These are phyloP conservation scores for Catalaphyllia jardinei DNA, from an alignment of 64 coral and sea anemone species.

Conservation along the genomic window DNA sequence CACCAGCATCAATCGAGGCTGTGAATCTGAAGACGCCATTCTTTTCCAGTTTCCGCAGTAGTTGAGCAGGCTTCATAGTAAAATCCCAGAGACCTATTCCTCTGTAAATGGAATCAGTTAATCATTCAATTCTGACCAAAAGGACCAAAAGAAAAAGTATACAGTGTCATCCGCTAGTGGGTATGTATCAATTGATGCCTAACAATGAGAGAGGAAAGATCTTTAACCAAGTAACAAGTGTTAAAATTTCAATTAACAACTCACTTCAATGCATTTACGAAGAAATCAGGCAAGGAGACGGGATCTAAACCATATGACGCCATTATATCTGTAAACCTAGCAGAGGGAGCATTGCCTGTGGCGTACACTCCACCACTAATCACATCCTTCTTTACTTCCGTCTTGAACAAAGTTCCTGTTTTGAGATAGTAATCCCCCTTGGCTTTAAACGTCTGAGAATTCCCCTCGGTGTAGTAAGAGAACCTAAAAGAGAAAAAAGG, in stretches of 20 bases:
- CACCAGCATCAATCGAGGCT: slow-evolving; percentile 65
- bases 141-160: neutral
- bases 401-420: slow-evolving; percentile 61
- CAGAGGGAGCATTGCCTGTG: slow-evolving; percentile 42
- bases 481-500: slow-evolving; percentile 34
- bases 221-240: too few species aligned
- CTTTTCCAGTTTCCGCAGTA: slow-evolving; percentile 62
- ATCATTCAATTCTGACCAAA: neutral
- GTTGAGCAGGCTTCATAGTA: slow-evolving; percentile 58
- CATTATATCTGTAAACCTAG: slow-evolving; percentile 68
- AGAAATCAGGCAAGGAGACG: slow-evolving; percentile 41
- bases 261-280: slow-evolving; percentile 77
- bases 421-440: slow-evolving; percentile 77
- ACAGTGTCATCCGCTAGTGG: neutral
- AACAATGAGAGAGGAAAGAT: too few species aligned
- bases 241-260: neutral
- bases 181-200: neutral
- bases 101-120: neutral
- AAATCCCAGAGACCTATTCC: slow-evolving; percentile 78
- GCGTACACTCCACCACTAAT: slow-evolving; percentile 52
- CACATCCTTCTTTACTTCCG: slow-evolving; percentile 78
- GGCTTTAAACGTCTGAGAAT: slow-evolving; percentile 87
- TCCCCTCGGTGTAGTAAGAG: slow-evolving; percentile 85
- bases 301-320: slow-evolving; percentile 42
- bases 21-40: slow-evolving; percentile 70